A percentile compares a stretch with the other conserved stretches of the same genome.
These are phyloP conservation scores for Hemiscyllium ocellatum DNA, from an alignment of 2,113 vertebrate species.

Conservation along the genomic window DNA sequence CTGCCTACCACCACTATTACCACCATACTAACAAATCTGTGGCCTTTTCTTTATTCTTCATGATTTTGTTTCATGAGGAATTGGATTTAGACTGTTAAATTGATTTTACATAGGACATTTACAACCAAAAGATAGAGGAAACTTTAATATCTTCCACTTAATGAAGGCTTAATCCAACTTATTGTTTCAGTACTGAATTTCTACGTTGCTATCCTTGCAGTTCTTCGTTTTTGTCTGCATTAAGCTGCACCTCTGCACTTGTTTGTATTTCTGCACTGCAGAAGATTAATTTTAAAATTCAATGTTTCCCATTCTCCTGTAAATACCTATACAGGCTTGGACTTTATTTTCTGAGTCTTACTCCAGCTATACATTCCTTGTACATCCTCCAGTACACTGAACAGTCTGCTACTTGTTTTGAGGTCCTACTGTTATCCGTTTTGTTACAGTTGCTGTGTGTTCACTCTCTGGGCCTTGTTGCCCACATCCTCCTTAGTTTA, in stretches of 20 bases:
- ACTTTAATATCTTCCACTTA: neutral
- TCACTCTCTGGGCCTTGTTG: neutral
- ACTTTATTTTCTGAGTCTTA: neutral
- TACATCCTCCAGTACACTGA: neutral
- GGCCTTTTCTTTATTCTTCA: neutral
- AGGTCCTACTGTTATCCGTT: neutral
- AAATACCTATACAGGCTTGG: neutral
- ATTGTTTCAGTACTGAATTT: neutral
- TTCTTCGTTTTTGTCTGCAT: neutral
- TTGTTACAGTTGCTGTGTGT: neutral
- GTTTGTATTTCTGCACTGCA: neutral
- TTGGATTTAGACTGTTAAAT: neutral
- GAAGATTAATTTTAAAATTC: neutral
- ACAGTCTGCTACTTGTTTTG: neutral
- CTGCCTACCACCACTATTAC: neutral
- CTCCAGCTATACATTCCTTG: neutral
- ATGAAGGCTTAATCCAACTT: neutral
- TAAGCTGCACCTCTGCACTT: neutral
- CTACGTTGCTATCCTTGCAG: neutral
- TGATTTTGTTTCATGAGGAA: neutral
- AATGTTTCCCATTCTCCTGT: neutral
- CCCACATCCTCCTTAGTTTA: neutral
- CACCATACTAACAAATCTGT: neutral
- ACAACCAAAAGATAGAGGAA: neutral
- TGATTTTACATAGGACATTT: neutral